Base-by-base conservation (phyloP, 2,888 invertebrate species). In the Pherbina coryleti region DNA sequence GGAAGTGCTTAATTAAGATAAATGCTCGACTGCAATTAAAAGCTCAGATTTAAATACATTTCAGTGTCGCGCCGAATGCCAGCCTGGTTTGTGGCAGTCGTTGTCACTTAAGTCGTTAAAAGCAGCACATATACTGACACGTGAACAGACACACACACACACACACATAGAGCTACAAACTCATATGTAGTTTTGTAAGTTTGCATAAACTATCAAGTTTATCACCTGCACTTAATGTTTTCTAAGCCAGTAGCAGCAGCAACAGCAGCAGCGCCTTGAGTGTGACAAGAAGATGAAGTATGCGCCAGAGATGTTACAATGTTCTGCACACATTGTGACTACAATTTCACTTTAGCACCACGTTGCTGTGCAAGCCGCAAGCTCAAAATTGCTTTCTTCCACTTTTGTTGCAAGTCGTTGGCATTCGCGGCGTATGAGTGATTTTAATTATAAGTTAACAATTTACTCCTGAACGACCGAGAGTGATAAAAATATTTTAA, bases 1-100 rank as follows among this genome's bases (percentile, higher is more conserved):
- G 83, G 83, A 83, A 84, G 83, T 81, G 82, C 84, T 84, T 85
- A 84, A 85, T 85, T 84, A 84, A 84, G 84, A 84, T 84, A 84
- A 85, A 85, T 85, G 84, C 83, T 84, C 82, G 82, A 83, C 84
- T 83, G 84, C 85, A 84, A 84, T 84, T 84, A 84, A 82, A 84
- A 82, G 82, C 83, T 82, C 82, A 81, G 81, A 82, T 82, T 83
- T 81, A 83, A 83, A 82, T 83, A 79, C 80, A 75, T 79, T 71
- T 77, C 75, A 53, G 11, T 19, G 37, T 67, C 44, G 67, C 67
- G 67, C 34, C 67, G n/a, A 64, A 31, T 17, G 28, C 17, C 62
- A 71, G 71, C 55, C 71, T 31, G 70, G 34, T 71, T 55, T 71
- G 71, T 37, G 71, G 71, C 55, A 71, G 55, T 34, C 71, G 28